Evolutionary conservation across 2,888 invertebrate genomes (phyloP).

Genomic region (Charanyca ferruginea): DNA sequence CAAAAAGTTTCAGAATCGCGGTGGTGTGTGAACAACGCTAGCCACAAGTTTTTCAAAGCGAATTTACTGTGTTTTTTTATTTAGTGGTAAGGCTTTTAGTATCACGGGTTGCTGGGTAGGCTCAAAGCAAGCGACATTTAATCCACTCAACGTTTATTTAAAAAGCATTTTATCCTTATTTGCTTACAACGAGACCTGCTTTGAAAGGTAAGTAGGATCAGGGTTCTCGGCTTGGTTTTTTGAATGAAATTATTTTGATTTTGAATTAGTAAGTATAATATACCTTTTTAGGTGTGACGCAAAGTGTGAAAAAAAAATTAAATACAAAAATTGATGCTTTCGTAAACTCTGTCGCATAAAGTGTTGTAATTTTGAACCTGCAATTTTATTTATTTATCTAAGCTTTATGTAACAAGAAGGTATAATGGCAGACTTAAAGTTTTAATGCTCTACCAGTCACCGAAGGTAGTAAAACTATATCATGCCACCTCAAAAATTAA

Average conservation of each 20-base stretch:
- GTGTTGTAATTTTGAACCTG: too few species aligned
- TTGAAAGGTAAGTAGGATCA: constrained; percentile 11
- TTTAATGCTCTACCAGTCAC: too few species aligned
- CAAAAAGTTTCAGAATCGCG: background rate
- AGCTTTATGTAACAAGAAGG: too few species aligned
- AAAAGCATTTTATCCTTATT: constrained; percentile 31
- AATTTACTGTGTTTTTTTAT: constrained; percentile 6
- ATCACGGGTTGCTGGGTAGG: constrained; percentile 17
- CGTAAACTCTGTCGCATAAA: too few species aligned
- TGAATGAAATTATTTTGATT: background rate
- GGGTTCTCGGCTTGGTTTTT: background rate
- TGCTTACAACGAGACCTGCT: constrained; percentile 6
- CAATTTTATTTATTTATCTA: too few species aligned
- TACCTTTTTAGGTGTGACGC: constrained; percentile 5
- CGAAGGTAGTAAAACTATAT: too few species aligned
- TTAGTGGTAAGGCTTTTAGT: constrained; percentile 3
- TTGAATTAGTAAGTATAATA: background rate
- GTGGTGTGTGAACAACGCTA: background rate
- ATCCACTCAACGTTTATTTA: constrained; percentile 36
- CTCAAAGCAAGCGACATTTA: constrained; percentile 33
- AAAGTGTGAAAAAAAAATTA: background rate
- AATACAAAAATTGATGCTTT: background rate
- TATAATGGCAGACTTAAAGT: too few species aligned
- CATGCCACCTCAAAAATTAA: too few species aligned
- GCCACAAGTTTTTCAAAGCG: constrained; percentile 11